A percentile compares a stretch with the other conserved stretches of the same genome.
phyloP scores from a whole-genome alignment of 2,113 vertebrate genomes.

The Semicossyphus pulcher region DNA sequence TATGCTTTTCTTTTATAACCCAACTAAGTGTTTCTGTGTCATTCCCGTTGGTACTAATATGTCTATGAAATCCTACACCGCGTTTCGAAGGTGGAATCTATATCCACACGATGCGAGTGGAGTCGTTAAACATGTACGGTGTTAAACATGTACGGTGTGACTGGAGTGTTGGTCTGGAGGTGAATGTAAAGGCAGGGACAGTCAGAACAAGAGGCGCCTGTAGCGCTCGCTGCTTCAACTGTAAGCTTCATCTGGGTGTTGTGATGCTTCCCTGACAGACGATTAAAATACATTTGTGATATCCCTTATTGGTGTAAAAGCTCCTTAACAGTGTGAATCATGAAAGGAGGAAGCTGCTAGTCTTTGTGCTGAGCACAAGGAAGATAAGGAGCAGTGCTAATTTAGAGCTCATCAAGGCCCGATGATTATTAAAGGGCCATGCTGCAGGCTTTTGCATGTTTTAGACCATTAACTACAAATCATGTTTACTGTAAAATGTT shows the following conservation, averaged over 20 bases:
- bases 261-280: not conserved
- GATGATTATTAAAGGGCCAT: not conserved
- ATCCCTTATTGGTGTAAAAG: conserved; percentile 5
- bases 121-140: conserved; percentile 9
- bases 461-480: not conserved
- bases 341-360: not conserved
- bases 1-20: conserved; percentile 60
- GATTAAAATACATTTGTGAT: not conserved
- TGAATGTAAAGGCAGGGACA: conserved; percentile 42
- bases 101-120: conserved; percentile 59
- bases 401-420: not conserved
- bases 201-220: conserved; percentile 4
- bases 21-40: conserved; percentile 61
- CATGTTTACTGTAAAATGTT: not conserved
- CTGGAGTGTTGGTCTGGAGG: conserved; percentile 28
- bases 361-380: conserved; percentile 64
- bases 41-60: conserved; percentile 55
- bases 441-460: conserved; percentile 17
- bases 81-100: conserved; percentile 48
- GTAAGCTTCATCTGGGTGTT: conserved; percentile 27
- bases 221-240: conserved; percentile 34
- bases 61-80: conserved; percentile 43
- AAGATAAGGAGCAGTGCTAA: conserved; percentile 1
- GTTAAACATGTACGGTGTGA: conserved; percentile 22
- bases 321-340: conserved; percentile 1